phyloP scores from a whole-genome alignment of 2,888 invertebrate species.

The Deladenus siricidicola region DNA sequence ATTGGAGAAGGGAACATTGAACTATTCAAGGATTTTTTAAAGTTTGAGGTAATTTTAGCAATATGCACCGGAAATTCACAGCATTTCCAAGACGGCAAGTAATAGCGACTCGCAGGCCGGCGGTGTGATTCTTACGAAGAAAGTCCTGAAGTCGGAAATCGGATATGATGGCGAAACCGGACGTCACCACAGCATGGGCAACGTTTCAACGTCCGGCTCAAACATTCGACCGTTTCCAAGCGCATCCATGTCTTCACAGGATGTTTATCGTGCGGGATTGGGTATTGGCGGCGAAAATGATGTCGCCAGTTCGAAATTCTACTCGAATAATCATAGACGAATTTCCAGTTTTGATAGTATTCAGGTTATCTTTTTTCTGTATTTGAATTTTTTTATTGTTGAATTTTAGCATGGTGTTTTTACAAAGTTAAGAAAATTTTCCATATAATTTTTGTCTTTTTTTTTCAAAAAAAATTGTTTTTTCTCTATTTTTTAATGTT shows the following conservation, averaged over 20 bases:
- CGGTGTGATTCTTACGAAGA: slow-evolving; percentile 28
- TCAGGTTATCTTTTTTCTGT: too few species aligned
- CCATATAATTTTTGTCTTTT: too few species aligned
- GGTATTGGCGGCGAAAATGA: background rate
- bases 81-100: slow-evolving; percentile 35
- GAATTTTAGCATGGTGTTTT: too few species aligned
- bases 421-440: too few species aligned
- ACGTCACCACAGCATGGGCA: background rate
- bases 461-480: too few species aligned
- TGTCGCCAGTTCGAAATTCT: background rate
- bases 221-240: background rate
- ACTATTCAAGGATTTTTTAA: background rate
- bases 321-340: background rate
- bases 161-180: slow-evolving; percentile 6
- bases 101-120: slow-evolving; percentile 6
- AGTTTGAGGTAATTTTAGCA: slow-evolving; percentile 31
- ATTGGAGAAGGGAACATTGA: background rate
- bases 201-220: too few species aligned
- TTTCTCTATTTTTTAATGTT: too few species aligned
- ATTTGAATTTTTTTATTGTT: too few species aligned
- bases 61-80: slow-evolving; percentile 49
- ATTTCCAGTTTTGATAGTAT: background rate
- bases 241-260: background rate
- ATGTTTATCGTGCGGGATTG: slow-evolving; percentile 3
- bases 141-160: slow-evolving; percentile 21